Percentiles rank a stretch among this genome's conserved stretches.
These are phyloP conservation scores for Neoitamus cyanurus DNA, from an alignment of 2,888 invertebrate genomes.

Conservation along the genomic window DNA sequence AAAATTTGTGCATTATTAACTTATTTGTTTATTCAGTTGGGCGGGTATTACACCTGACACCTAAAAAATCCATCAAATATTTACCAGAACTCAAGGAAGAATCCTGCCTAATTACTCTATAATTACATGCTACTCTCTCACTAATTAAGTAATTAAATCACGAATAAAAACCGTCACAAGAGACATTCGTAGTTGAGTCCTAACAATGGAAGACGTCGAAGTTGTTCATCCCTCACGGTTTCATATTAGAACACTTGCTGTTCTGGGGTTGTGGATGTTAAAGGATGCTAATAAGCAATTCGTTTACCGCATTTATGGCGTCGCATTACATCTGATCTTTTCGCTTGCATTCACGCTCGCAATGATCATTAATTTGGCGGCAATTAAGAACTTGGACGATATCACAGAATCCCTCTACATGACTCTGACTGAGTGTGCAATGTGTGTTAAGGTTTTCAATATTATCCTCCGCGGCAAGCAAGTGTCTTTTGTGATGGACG, in stretches of 20 bases:
- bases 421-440: constrained; percentile 57
- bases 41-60: not conserved
- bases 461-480: constrained; percentile 55
- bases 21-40: not conserved
- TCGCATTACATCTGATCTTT: not conserved
- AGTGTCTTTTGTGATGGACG: constrained; percentile 55
- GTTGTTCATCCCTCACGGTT: not conserved
- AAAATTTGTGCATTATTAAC: too few relatives aligned
- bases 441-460: constrained; percentile 58
- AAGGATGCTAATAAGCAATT: not conserved
- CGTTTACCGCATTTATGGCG: not conserved
- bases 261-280: not conserved
- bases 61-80: not conserved
- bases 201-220: not conserved
- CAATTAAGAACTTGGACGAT: constrained; percentile 56
- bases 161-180: not conserved
- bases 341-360: not conserved
- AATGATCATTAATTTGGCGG: constrained; percentile 11
- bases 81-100: not conserved
- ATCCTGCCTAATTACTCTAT: not conserved
- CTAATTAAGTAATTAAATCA: not conserved
- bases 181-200: not conserved
- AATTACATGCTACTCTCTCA: not conserved
- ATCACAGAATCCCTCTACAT: constrained; percentile 59
- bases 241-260: not conserved